Percentiles rank a stretch among this genome's conserved stretches.
These are phyloP conservation scores for Peromyscus leucopus DNA, from an alignment of 2,113 vertebrate genomes.

Conservation along the genomic window DNA sequence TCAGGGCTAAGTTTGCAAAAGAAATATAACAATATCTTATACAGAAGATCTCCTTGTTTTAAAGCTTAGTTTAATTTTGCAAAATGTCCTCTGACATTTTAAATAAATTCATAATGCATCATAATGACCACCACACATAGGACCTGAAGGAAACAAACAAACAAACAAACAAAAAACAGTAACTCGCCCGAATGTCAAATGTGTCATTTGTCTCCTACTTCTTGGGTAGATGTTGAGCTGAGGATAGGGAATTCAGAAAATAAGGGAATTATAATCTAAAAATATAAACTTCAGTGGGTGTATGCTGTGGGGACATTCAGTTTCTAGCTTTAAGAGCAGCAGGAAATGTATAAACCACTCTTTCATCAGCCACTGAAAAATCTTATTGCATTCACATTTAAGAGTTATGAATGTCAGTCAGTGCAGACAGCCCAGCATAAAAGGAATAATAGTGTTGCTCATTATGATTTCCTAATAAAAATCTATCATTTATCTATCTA, in stretches of 20 bases:
- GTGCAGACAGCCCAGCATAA: not conserved
- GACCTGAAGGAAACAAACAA: constrained; percentile 59
- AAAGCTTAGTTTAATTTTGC: constrained; percentile 73
- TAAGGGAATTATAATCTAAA: constrained; percentile 38
- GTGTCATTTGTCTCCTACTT: constrained; percentile 24
- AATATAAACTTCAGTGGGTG: constrained; percentile 24
- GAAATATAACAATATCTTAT: constrained; percentile 60
- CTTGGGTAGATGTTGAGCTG: constrained; percentile 19
- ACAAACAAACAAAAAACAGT: not conserved
- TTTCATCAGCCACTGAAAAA: constrained; percentile 43
- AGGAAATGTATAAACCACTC: constrained; percentile 40
- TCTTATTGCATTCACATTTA: not conserved
- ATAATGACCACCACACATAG: constrained; percentile 15
- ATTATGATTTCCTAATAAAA: not conserved
- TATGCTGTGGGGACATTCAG: not conserved
- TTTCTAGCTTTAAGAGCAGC: constrained; percentile 60
- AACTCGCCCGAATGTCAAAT: constrained; percentile 39
- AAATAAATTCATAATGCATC: constrained; percentile 66
- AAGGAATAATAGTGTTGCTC: not conserved
- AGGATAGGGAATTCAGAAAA: not conserved
- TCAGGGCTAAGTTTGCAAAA: constrained; percentile 64
- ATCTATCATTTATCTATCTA: not conserved
- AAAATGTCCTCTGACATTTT: constrained; percentile 32
- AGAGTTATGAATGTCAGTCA: not conserved
- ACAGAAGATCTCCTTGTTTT: constrained; percentile 41